Percentiles rank a stretch among this genome's conserved stretches.
Evolutionary conservation across 2,113 vertebrate genomes (phyloP).

Genomic region (Nycticorax nycticorax): DNA sequence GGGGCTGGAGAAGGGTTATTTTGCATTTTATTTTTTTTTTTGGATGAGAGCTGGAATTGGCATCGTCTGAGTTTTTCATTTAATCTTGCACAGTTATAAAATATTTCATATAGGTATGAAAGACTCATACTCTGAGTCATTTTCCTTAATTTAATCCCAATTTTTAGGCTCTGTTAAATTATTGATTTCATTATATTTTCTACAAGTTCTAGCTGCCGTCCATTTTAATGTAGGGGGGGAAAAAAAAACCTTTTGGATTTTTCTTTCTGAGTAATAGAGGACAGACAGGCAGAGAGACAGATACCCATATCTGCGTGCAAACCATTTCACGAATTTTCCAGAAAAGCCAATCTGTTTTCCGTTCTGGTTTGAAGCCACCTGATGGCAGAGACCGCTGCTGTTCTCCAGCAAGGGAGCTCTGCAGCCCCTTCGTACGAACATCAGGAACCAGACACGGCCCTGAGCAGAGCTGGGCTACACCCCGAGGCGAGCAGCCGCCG

Average conservation of each 20-base stretch:
- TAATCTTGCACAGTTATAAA: background rate
- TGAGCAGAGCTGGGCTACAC: background rate
- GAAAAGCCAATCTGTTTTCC: background rate
- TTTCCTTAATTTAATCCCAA: background rate
- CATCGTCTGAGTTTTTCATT: background rate
- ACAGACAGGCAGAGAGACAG: background rate
- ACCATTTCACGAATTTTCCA: background rate
- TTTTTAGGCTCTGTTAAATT: background rate
- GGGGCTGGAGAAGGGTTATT: background rate
- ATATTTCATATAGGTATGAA: background rate
- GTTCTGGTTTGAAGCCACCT: background rate
- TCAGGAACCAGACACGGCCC: background rate
- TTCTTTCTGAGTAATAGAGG: background rate
- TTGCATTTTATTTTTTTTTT: too few species aligned
- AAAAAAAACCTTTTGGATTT: background rate
- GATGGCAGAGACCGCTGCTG: background rate
- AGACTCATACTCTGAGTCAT: background rate
- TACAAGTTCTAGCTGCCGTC: background rate
- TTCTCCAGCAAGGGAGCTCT: background rate
- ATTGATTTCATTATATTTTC: background rate
- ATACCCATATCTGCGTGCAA: background rate
- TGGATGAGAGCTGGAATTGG: background rate
- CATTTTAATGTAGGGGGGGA: background rate
- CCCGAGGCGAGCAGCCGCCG: accelerated
- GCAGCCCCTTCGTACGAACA: accelerated